These are phyloP conservation scores for Camelus bactrianus DNA, from an alignment of 2,113 vertebrate genomes.

Conservation along the genomic window DNA sequence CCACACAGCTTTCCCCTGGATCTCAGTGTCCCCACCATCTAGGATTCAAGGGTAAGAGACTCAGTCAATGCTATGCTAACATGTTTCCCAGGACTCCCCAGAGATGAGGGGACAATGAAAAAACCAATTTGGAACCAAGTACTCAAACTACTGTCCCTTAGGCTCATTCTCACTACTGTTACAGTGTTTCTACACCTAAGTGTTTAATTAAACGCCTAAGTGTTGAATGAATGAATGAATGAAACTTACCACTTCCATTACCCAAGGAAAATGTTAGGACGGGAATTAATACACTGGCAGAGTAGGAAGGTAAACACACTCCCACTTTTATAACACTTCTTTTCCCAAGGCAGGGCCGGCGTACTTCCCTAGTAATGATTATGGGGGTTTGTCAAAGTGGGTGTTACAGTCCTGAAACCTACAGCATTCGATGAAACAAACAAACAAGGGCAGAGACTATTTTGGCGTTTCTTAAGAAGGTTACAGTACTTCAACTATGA, in stretches of 20 bases:
- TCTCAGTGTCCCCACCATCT: neutral
- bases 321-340: neutral
- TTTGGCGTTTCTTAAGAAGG: conserved; percentile 26
- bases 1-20: neutral
- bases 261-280: neutral
- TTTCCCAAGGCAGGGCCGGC: neutral
- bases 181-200: neutral
- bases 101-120: fast-evolving
- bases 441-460: neutral
- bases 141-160: neutral
- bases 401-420: neutral
- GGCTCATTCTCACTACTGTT: neutral
- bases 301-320: neutral
- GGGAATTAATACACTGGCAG: neutral
- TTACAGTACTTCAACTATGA: neutral
- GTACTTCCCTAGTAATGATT: neutral
- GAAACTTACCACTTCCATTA: neutral
- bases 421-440: neutral
- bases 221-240: neutral
- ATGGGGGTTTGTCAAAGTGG: neutral
- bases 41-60: neutral
- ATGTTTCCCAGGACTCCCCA: neutral
- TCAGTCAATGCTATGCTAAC: neutral
- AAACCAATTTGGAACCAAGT: neutral
- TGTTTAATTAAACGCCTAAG: neutral